phyloP scores from a whole-genome alignment of 2,888 invertebrate genomes.

The Cataglyphis altisquamis region DNA sequence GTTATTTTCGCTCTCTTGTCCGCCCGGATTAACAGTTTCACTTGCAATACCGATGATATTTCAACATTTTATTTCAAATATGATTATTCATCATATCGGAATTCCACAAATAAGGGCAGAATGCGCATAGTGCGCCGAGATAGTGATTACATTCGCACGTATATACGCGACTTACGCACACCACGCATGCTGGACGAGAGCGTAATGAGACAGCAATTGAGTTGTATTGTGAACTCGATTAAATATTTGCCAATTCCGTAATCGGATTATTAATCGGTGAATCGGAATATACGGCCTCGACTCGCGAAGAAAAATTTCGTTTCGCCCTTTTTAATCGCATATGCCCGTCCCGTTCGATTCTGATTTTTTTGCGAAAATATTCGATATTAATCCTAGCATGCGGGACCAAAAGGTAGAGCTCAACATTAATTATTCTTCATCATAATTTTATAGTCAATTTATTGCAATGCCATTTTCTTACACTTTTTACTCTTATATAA shows the following conservation, averaged over 20 bases:
- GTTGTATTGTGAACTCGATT: slow-evolving; percentile 18
- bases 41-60: background rate
- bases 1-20: background rate
- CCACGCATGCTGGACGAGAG: background rate
- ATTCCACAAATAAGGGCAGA: slow-evolving; percentile 3
- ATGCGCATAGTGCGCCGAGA: background rate
- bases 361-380: background rate
- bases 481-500: slow-evolving; percentile 14
- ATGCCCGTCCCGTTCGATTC: background rate
- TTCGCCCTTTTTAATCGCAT: background rate
- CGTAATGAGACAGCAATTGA: slow-evolving; percentile 22
- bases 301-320: background rate
- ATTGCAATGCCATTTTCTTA: background rate
- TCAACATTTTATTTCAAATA: background rate
- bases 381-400: slow-evolving; percentile 2
- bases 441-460: slow-evolving; percentile 21
- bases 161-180: background rate
- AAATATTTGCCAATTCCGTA: slow-evolving; percentile 41
- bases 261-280: slow-evolving; percentile 3
- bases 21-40: background rate
- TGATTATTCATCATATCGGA: background rate
- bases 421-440: slow-evolving; percentile 7
- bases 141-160: background rate
- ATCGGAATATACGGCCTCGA: background rate
- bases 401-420: background rate